phyloP scores from a whole-genome alignment of 2,113 vertebrate species.

The Oreochromis tanganicae region DNA sequence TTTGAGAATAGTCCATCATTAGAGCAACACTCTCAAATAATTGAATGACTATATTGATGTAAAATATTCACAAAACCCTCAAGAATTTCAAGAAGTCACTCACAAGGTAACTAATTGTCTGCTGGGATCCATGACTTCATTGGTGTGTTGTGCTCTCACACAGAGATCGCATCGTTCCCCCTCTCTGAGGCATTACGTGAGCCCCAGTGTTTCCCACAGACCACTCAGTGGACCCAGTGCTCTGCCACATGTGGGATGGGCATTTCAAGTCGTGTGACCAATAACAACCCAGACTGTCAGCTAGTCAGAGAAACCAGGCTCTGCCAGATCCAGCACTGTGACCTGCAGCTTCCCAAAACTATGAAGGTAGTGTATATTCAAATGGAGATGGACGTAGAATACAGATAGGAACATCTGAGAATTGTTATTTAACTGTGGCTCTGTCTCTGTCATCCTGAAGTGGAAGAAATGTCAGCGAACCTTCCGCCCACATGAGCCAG shows the following conservation, averaged over 20 bases:
- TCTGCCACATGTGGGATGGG: constrained; percentile 74
- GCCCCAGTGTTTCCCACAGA: constrained; percentile 62
- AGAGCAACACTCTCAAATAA: background rate
- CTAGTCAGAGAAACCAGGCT: constrained; percentile 66
- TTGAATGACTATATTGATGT: background rate
- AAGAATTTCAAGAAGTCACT: background rate
- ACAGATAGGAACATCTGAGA: background rate
- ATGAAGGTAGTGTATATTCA: constrained; percentile 41
- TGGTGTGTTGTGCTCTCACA: background rate
- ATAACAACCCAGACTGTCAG: constrained; percentile 63
- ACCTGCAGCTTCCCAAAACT: background rate
- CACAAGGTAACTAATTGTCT: background rate
- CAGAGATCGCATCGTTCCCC: constrained; percentile 50
- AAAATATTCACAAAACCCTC: background rate
- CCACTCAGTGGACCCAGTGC: constrained; percentile 69
- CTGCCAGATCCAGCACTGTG: constrained; percentile 65
- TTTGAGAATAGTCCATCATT: background rate
- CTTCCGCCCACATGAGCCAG: constrained; percentile 29
- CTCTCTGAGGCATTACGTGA: background rate
- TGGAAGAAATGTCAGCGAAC: constrained; percentile 67
- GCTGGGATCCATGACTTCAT: background rate
- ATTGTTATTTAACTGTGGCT: background rate
- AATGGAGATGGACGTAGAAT: background rate
- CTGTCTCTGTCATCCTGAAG: constrained; percentile 7
- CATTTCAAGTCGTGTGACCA: constrained; percentile 72